A percentile compares a stretch with the other conserved stretches of the same genome.
These are phyloP conservation scores for Cromileptes altivelis DNA, from an alignment of 2,113 vertebrate genomes.

Conservation along the genomic window DNA sequence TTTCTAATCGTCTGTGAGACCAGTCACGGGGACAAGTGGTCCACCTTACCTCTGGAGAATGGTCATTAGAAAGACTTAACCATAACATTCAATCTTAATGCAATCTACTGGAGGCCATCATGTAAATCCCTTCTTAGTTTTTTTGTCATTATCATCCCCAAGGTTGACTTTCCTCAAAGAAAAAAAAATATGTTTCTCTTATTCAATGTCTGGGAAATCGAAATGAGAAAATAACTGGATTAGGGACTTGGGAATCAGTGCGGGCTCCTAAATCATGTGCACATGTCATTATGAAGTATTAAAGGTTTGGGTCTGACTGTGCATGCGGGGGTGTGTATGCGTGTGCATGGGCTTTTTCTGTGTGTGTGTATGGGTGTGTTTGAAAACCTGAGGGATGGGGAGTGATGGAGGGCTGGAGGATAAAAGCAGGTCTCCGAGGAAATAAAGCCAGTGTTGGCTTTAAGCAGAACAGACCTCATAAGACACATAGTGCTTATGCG, in stretches of 20 bases:
- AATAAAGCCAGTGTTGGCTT: conserved; percentile 85
- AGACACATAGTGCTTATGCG: conserved; percentile 82
- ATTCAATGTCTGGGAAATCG: conserved; percentile 84
- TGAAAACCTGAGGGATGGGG: conserved; percentile 79
- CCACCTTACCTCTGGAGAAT: conserved; percentile 70
- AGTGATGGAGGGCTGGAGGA: conserved; percentile 80
- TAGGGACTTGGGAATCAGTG: conserved; percentile 85
- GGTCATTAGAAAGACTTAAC: conserved; percentile 73
- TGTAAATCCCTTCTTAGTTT: conserved; percentile 81
- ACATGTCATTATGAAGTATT: conserved; percentile 86
- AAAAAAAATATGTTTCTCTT: conserved; percentile 84
- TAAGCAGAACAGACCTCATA: conserved; percentile 86
- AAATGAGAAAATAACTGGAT: conserved; percentile 87
- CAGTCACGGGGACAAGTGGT: conserved; percentile 62
- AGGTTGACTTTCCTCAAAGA: conserved; percentile 80
- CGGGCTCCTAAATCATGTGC: conserved; percentile 83
- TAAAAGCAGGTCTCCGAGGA: conserved; percentile 85
- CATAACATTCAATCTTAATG: conserved; percentile 80
- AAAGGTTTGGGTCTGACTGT: conserved; percentile 80
- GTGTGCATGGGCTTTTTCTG: conserved; percentile 50
- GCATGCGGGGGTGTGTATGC: conserved; percentile 58
- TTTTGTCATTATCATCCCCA: conserved; percentile 80
- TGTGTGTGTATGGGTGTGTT: conserved; percentile 49
- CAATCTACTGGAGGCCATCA: conserved; percentile 79
- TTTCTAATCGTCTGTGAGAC: conserved; percentile 65